These are phyloP conservation scores for Cotesia congregata DNA, from an alignment of 2,888 invertebrate genomes.

Conservation along the genomic window DNA sequence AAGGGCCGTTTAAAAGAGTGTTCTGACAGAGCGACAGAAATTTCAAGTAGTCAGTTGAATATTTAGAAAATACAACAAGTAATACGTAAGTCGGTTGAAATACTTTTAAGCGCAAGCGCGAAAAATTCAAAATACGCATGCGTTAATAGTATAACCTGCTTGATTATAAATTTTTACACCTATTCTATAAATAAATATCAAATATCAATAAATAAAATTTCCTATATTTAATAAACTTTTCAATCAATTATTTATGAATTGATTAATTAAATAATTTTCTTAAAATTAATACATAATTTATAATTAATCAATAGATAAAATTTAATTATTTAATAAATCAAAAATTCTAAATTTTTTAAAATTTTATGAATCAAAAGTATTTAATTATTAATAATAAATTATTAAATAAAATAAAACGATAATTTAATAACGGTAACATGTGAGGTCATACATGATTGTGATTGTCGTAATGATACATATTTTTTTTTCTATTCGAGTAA, in stretches of 20 bases:
- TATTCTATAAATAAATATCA: neutral
- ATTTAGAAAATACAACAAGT: too few relatives aligned
- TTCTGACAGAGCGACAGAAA: constrained; percentile 1
- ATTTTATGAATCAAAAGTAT: neutral
- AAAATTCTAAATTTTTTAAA: neutral
- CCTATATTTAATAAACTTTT: neutral
- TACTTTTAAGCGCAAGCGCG: neutral
- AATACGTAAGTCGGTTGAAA: neutral
- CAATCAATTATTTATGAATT: neutral
- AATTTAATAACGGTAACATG: constrained; percentile 6
- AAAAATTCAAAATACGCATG: constrained; percentile 36
- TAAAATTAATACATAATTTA: neutral
- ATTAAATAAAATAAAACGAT: neutral
- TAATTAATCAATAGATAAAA: too few relatives aligned
- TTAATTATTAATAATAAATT: neutral
- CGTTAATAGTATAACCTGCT: constrained; percentile 34
- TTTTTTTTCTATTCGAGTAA: constrained; percentile 4
- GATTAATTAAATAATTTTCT: neutral
- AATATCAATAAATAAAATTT: neutral
- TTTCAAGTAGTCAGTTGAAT: too few relatives aligned
- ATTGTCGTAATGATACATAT: constrained; percentile 1
- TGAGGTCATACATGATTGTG: constrained; percentile 10
- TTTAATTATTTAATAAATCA: neutral
- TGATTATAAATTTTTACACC: constrained; percentile 1
- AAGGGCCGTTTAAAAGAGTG: constrained; percentile 56